Evolutionary conservation across 2,888 invertebrate species (phyloP).

Genomic region (Phaonia tiefii): DNA sequence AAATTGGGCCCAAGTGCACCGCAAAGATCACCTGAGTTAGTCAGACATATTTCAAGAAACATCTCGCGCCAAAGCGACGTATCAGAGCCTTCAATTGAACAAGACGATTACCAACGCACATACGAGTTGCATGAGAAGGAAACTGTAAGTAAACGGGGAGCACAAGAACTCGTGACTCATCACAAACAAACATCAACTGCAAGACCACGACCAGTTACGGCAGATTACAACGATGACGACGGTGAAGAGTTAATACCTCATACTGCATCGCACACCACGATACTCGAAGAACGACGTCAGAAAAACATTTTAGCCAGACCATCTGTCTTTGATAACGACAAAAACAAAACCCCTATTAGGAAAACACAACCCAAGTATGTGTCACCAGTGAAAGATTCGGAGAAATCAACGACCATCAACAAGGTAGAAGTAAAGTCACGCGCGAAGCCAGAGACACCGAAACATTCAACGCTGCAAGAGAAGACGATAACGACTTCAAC

Average conservation of each 20-base stretch:
- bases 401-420: constrained; percentile 43
- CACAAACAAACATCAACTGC: constrained; percentile 53
- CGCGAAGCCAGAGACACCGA: constrained; percentile 49
- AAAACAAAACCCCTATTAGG: constrained; percentile 45
- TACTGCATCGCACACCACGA: constrained; percentile 74
- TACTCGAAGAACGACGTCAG: constrained; percentile 76
- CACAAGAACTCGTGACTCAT: constrained; percentile 60
- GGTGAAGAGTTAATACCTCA: constrained; percentile 67
- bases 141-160: constrained; percentile 7
- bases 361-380: constrained; percentile 49
- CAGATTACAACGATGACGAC: constrained; percentile 52
- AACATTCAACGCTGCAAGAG: constrained; percentile 15
- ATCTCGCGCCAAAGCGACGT: constrained; percentile 77
- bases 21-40: constrained; percentile 81
- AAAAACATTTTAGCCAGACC: constrained; percentile 82
- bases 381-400: constrained; percentile 52
- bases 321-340: constrained; percentile 74
- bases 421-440: constrained; percentile 59
- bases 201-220: constrained; percentile 51
- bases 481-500: constrained; percentile 9
- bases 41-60: constrained; percentile 80
- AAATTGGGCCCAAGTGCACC: constrained; percentile 80
- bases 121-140: constrained; percentile 13
- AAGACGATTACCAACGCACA: background rate
- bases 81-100: constrained; percentile 64